Percentiles rank a stretch among this genome's conserved stretches.
Conservation (phyloP, 1,140 invertebrate species). For the Teleopsis dalmanni region DNA sequence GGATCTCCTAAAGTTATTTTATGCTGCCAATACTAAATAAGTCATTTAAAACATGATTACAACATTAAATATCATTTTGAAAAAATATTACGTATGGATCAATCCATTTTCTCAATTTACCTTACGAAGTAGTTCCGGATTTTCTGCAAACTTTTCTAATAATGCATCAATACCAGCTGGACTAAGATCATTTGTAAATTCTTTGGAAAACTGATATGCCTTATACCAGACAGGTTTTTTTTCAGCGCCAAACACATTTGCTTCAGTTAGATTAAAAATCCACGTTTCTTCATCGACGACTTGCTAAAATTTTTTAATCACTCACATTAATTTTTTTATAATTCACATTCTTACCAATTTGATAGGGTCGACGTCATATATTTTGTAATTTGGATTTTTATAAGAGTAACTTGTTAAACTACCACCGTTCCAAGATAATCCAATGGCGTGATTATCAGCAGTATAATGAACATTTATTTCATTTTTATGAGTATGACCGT, state of each 20-base stretch:
- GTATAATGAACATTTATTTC: slow-evolving; percentile 62
- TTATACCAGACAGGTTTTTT: slow-evolving; percentile 51
- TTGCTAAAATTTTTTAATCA: slow-evolving; percentile 9
- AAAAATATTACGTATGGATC: neutral
- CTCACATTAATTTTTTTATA: neutral
- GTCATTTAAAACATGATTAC: neutral
- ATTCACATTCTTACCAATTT: slow-evolving; percentile 51
- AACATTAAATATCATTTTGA: neutral
- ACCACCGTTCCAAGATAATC: slow-evolving; percentile 70
- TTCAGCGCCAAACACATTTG: slow-evolving; percentile 53
- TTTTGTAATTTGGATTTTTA: slow-evolving; percentile 75
- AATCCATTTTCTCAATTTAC: slow-evolving; percentile 8
- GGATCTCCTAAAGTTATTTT: slow-evolving; percentile 52
- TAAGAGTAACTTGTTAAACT: slow-evolving; percentile 58
- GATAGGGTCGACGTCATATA: slow-evolving; percentile 58
- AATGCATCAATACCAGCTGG: slow-evolving; percentile 47
- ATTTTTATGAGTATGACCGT: slow-evolving; percentile 73
- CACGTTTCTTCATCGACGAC: slow-evolving; percentile 62
- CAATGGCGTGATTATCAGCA: slow-evolving; percentile 48
- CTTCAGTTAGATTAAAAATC: slow-evolving; percentile 67
- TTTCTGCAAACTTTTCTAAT: slow-evolving; percentile 45
- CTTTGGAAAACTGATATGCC: slow-evolving; percentile 63
- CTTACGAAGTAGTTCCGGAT: slow-evolving; percentile 28
- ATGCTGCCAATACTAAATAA: slow-evolving; percentile 45
- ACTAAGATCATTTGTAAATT: slow-evolving; percentile 48